Conservation (phyloP, 2,888 invertebrate genomes). For the Andrena dorsata region DNA sequence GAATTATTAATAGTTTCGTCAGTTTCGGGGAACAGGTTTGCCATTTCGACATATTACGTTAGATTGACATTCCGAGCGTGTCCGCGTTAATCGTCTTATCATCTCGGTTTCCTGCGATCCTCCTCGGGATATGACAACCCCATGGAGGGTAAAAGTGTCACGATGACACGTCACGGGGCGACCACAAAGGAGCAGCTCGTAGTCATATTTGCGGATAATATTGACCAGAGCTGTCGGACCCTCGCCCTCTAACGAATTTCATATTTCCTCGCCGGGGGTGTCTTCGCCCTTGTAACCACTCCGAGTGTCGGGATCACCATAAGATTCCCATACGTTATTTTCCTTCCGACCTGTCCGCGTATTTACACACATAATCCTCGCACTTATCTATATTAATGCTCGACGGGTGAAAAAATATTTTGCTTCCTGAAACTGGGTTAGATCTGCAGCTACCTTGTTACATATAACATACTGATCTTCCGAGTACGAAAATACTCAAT, state of each 20-base stretch:
- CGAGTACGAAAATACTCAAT: no score
- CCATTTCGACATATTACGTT: conserved; percentile 7
- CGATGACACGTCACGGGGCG: conserved; percentile 50
- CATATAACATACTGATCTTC: neutral
- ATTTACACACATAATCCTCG: conserved; percentile 69
- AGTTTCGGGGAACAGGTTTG: neutral
- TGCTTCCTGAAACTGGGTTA: conserved; percentile 24
- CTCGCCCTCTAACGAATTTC: conserved; percentile 72
- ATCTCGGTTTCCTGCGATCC: conserved; percentile 35
- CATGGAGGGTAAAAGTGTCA: conserved; percentile 56
- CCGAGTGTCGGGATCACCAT: conserved; percentile 45
- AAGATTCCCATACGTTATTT: conserved; percentile 62
- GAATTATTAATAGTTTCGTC: neutral
- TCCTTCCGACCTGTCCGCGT: conserved; percentile 56
- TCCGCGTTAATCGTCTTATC: conserved; percentile 55
- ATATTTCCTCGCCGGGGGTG: conserved; percentile 62
- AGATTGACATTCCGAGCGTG: conserved; percentile 47
- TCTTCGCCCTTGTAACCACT: conserved; percentile 53
- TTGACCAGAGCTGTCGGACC: conserved; percentile 77
- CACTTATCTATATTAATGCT: conserved; percentile 63
- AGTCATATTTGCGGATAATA: conserved; percentile 81
- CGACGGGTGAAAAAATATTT: conserved; percentile 57
- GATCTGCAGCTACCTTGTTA: conserved; percentile 1
- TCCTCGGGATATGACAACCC: conserved; percentile 36
- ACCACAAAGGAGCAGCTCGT: conserved; percentile 61